phyloP scores from a whole-genome alignment of 2,797 vertebrate genomes.

The Bucorvus abyssinicus region DNA sequence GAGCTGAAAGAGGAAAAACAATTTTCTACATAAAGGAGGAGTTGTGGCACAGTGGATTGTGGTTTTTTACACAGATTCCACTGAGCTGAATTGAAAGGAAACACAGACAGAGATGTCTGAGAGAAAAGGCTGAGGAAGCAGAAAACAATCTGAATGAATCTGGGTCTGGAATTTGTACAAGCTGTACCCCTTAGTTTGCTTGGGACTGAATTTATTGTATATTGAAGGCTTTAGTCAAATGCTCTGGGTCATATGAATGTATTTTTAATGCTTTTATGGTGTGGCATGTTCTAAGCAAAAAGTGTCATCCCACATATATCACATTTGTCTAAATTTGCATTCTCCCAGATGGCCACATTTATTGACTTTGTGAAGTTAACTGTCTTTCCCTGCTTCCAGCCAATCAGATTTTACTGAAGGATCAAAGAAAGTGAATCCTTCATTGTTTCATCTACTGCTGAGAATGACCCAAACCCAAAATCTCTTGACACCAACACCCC shows the following conservation, averaged over 20 bases:
- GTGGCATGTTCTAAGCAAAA: constrained; percentile 44
- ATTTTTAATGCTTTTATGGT: constrained; percentile 45
- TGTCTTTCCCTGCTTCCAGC: background rate
- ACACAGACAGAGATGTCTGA: background rate
- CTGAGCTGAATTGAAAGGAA: background rate
- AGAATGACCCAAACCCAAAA: constrained; percentile 39
- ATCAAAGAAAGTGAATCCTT: background rate
- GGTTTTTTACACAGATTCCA: background rate
- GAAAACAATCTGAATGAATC: constrained; percentile 29
- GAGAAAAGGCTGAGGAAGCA: background rate
- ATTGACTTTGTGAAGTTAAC: constrained; percentile 32
- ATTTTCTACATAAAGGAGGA: background rate
- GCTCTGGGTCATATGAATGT: constrained; percentile 23
- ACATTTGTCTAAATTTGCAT: constrained; percentile 45
- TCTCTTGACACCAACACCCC: constrained; percentile 6
- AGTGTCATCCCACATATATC: constrained; percentile 31
- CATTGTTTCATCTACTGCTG: constrained; percentile 22
- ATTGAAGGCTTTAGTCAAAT: constrained; percentile 52
- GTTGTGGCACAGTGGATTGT: background rate
- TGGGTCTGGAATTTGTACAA: background rate
- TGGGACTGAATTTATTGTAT: constrained; percentile 41
- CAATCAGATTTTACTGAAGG: background rate
- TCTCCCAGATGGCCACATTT: constrained; percentile 45
- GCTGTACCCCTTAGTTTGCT: background rate
- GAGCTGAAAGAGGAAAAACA: background rate